Conservation (phyloP, 2,888 invertebrate genomes). For the Isotomurus palustris region DNA sequence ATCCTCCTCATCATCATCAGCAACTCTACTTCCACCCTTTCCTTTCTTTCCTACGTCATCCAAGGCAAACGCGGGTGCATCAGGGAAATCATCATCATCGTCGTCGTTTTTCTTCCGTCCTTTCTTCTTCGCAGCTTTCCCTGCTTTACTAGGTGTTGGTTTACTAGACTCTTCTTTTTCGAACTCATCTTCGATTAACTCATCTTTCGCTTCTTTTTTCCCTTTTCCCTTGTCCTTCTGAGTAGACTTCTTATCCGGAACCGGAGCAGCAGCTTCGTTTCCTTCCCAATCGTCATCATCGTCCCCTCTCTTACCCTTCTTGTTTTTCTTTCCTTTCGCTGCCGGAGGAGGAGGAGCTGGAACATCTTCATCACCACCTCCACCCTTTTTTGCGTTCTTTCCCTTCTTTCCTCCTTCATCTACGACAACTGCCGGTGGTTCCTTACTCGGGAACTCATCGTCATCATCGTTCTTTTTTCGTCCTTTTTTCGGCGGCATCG, state of each 20-base stretch:
- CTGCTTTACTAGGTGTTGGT: constrained; percentile 4
- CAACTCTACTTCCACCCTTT: constrained; percentile 22
- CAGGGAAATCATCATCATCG: constrained; percentile 11
- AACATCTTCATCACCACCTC: neutral
- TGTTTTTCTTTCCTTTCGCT: constrained; percentile 5
- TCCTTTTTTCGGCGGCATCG: constrained; percentile 14
- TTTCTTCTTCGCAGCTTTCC: constrained; percentile 24
- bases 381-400: constrained; percentile 12
- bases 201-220: too few relatives aligned
- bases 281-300: constrained; percentile 12
- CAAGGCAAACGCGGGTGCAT: constrained; percentile 15
- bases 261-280: neutral
- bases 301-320: constrained; percentile 8
- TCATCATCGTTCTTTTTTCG: constrained; percentile 17
- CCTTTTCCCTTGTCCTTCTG: too few relatives aligned
- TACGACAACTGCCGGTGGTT: constrained; percentile 9
- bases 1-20: constrained; percentile 21
- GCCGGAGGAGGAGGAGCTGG: neutral
- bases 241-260: neutral
- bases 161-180: constrained; percentile 20
- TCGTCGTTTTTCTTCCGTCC: constrained; percentile 20
- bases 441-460: constrained; percentile 9
- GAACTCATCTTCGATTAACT: constrained; percentile 14
- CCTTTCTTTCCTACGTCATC: constrained; percentile 17
- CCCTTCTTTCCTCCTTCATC: constrained; percentile 9